phyloP scores from a whole-genome alignment of 2,797 vertebrate genomes.

The Zenarchopterus dispar region DNA sequence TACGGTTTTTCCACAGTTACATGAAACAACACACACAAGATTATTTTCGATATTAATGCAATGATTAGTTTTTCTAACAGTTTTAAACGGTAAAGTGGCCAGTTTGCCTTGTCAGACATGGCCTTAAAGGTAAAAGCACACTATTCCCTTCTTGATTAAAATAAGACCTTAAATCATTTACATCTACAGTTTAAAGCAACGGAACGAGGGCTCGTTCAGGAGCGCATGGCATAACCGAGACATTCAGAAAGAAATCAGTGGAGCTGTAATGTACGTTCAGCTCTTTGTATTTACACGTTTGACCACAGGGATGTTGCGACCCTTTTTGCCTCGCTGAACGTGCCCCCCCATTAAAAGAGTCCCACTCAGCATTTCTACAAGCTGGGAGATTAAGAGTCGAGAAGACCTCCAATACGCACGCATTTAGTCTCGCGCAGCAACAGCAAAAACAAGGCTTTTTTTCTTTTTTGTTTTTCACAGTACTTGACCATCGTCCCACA shows the following conservation, averaged over 20 bases:
- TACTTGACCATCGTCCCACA: slow-evolving; percentile 67
- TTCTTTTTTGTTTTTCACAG: slow-evolving; percentile 64
- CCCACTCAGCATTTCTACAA: slow-evolving; percentile 59
- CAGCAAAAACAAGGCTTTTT: slow-evolving; percentile 49
- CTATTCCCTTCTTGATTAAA: slow-evolving; percentile 65
- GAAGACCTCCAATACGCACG: slow-evolving; percentile 51
- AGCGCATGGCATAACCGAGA: slow-evolving; percentile 60
- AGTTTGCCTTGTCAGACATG: slow-evolving; percentile 53
- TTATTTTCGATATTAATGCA: slow-evolving; percentile 61
- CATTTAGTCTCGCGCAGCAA: slow-evolving; percentile 43
- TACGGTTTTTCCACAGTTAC: slow-evolving; percentile 30
- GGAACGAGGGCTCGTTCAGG: slow-evolving; percentile 57
- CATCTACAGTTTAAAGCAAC: slow-evolving; percentile 74
- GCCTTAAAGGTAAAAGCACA: slow-evolving; percentile 81
- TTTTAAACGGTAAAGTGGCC: slow-evolving; percentile 76
- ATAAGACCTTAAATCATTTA: slow-evolving; percentile 71
- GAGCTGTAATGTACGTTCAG: slow-evolving; percentile 51
- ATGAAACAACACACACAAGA: slow-evolving; percentile 34
- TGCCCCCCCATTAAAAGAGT: slow-evolving; percentile 41
- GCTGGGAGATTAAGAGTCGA: slow-evolving; percentile 46
- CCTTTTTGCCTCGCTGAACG: slow-evolving; percentile 36
- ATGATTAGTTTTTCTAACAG: slow-evolving; percentile 72
- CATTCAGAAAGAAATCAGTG: slow-evolving; percentile 66
- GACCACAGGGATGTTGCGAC: slow-evolving; percentile 38
- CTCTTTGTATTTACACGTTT: slow-evolving; percentile 71